Evolutionary conservation across 2,113 vertebrate species (phyloP).

Genomic region (human (Homo sapiens)): GRCh38 chr12:101078501-101079000

Average conservation of each 20-base stretch:
- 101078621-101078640: neutral
- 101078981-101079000: slow-evolving; percentile 37
- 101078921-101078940: neutral
- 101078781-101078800: neutral
- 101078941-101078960: neutral
- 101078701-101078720: neutral
- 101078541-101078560: neutral
- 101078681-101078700: neutral
- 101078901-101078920: neutral
- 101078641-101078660: neutral
- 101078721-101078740: neutral
- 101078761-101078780: neutral
- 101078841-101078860: neutral
- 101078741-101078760: neutral
- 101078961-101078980: slow-evolving; percentile 50
- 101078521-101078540: neutral
- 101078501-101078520: neutral
- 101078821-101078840: neutral
- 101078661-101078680: neutral
- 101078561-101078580: neutral
- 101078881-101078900: neutral
- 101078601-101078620: neutral
- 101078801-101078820: too few relatives aligned
- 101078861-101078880: neutral
- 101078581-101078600: neutral